Evolutionary conservation across 2,888 invertebrate genomes (phyloP).

Genomic region (Aphodius granarius): DNA sequence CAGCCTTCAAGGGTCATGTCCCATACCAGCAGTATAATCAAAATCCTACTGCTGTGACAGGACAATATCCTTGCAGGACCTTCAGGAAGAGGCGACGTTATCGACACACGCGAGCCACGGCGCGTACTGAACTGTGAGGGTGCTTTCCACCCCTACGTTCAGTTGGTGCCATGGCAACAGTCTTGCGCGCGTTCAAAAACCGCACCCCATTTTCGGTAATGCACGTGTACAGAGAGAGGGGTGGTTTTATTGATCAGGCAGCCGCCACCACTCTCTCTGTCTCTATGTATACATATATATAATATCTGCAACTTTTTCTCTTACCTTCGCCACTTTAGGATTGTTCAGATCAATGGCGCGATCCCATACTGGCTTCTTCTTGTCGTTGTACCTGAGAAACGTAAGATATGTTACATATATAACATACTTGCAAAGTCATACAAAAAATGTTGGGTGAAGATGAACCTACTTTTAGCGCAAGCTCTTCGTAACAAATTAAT

Average conservation of each 20-base stretch:
- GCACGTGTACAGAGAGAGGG: slow-evolving; percentile 46
- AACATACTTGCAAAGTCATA: no score
- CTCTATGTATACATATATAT: background rate
- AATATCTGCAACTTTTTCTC: background rate
- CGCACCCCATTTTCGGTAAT: slow-evolving; percentile 54
- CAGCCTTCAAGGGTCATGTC: slow-evolving; percentile 74
- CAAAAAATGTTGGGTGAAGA: no score
- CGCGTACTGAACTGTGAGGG: slow-evolving; percentile 49
- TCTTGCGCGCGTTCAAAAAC: slow-evolving; percentile 47
- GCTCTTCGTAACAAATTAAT: no score
- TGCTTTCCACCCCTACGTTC: slow-evolving; percentile 46
- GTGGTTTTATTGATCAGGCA: slow-evolving; percentile 42
- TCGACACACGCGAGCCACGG: slow-evolving; percentile 15
- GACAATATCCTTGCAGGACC: slow-evolving; percentile 78
- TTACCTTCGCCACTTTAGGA: slow-evolving; percentile 8
- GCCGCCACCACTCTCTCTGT: background rate
- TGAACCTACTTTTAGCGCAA: no score
- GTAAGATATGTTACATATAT: no score
- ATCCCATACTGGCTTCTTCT: background rate
- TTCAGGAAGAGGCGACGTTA: background rate
- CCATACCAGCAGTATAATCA: slow-evolving; percentile 87
- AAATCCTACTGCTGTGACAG: slow-evolving; percentile 95
- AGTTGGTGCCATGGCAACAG: slow-evolving; percentile 53
- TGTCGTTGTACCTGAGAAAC: background rate
- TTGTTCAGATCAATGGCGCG: background rate